Evolutionary conservation across 2,797 vertebrate species (phyloP).

Genomic region (Champsocephalus gunnari): DNA sequence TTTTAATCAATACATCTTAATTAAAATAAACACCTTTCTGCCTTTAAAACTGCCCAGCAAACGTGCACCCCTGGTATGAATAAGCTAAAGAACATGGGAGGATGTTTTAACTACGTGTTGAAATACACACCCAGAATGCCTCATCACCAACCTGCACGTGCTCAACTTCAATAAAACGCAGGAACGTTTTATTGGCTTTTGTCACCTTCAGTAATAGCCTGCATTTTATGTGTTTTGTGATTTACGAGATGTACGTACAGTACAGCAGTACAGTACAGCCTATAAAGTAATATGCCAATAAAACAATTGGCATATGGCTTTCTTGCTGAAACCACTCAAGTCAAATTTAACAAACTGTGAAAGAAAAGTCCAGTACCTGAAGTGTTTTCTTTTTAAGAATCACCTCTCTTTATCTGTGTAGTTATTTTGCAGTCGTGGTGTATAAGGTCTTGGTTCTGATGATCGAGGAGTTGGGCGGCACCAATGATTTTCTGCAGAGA

Average conservation of each 20-base stretch:
- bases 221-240: slow-evolving; percentile 4
- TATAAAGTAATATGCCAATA: no score
- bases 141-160: background rate
- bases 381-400: background rate
- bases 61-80: background rate
- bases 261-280: background rate
- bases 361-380: background rate
- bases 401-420: slow-evolving; percentile 50
- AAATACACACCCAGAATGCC: slow-evolving; percentile 23
- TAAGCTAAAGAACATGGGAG: background rate
- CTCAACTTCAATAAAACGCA: slow-evolving; percentile 1
- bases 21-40: background rate
- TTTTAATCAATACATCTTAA: background rate
- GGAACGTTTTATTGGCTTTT: slow-evolving; percentile 8
- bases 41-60: background rate
- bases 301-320: background rate
- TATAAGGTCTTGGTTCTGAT: slow-evolving; percentile 89
- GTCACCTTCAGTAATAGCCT: background rate
- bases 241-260: background rate
- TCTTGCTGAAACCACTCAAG: background rate
- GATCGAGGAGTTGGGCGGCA: slow-evolving; percentile 88
- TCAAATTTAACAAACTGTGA: no score
- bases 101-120: slow-evolving; percentile 17
- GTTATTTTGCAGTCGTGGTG: slow-evolving; percentile 90
- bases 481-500: slow-evolving; percentile 76